phyloP scores from a whole-genome alignment of 2,797 vertebrate genomes.

The Xiphophorus birchmanni region DNA sequence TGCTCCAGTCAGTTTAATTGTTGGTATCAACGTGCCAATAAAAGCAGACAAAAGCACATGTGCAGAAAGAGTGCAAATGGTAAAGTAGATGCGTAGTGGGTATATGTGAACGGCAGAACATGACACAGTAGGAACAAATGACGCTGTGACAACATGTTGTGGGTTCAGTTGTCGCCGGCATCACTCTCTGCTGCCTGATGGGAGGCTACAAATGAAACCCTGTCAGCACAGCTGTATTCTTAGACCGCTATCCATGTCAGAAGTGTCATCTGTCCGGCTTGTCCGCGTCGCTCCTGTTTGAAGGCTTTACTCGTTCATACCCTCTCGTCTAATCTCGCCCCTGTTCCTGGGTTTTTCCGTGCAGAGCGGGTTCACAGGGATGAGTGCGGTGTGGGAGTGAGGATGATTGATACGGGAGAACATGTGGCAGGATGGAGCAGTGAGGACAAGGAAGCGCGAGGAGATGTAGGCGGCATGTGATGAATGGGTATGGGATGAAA shows the following conservation, averaged over 20 bases:
- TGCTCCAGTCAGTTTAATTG: constrained; percentile 42
- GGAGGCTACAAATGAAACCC: constrained; percentile 48
- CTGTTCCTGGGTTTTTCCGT: constrained; percentile 50
- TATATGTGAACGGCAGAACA: constrained; percentile 2
- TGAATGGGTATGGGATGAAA: constrained; percentile 69
- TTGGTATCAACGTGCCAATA: constrained; percentile 14
- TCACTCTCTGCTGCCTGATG: constrained; percentile 28
- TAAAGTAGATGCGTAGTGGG: neutral
- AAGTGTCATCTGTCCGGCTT: constrained; percentile 42
- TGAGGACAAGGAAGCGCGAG: constrained; percentile 38
- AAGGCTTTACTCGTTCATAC: constrained; percentile 71
- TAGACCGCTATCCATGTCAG: constrained; percentile 34
- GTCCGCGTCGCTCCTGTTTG: constrained; percentile 56
- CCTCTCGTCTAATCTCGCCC: constrained; percentile 62
- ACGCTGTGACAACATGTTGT: constrained; percentile 25
- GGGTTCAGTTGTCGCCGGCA: constrained; percentile 27
- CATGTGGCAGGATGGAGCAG: constrained; percentile 37
- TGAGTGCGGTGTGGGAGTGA: constrained; percentile 49
- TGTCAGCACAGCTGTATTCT: constrained; percentile 31
- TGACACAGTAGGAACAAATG: constrained; percentile 28
- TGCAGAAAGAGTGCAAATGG: constrained; percentile 20
- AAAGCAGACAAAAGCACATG: neutral
- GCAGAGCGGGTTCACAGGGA: constrained; percentile 52
- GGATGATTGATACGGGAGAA: constrained; percentile 70
- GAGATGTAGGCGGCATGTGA: constrained; percentile 63